Conservation (phyloP, 2,113 vertebrate species). For the Ancistrus triradiatus region DNA sequence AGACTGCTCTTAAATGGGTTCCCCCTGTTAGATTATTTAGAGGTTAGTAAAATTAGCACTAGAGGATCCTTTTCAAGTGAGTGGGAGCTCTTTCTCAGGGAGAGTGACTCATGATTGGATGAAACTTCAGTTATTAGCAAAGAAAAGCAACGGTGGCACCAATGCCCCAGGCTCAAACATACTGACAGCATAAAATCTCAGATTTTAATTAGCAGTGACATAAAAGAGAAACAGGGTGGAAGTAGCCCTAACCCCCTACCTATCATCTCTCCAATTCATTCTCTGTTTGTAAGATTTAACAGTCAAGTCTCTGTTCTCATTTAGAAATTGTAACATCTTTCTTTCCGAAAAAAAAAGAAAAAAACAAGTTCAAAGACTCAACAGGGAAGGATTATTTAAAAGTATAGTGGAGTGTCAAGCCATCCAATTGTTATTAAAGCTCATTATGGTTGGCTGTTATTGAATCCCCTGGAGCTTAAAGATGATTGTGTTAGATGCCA, state of each 20-base stretch:
- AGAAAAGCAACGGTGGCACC: neutral
- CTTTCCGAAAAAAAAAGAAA: neutral
- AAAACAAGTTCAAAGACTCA: slow-evolving; percentile 27
- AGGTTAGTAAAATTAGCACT: neutral
- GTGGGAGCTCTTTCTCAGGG: neutral
- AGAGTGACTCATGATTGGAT: neutral
- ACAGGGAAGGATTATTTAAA: slow-evolving; percentile 32
- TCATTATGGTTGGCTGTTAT: slow-evolving; percentile 24
- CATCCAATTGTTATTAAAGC: slow-evolving; percentile 23
- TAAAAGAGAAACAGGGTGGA: neutral
- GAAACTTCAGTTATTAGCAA: neutral
- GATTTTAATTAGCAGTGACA: neutral
- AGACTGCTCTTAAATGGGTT: neutral
- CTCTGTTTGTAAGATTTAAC: neutral
- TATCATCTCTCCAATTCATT: no score
- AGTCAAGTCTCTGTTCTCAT: neutral
- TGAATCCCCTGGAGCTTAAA: slow-evolving; percentile 16
- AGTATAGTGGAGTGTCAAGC: slow-evolving; percentile 5
- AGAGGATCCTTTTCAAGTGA: neutral
- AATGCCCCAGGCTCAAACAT: neutral
- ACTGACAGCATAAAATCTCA: neutral
- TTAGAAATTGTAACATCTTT: neutral
- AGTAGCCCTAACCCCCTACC: no score
- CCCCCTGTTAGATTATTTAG: neutral
- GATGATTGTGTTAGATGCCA: slow-evolving; percentile 27